A percentile compares a stretch with the other conserved stretches of the same genome.
phyloP scores from a whole-genome alignment of 2,888 invertebrate genomes.

The Catocala nupta region DNA sequence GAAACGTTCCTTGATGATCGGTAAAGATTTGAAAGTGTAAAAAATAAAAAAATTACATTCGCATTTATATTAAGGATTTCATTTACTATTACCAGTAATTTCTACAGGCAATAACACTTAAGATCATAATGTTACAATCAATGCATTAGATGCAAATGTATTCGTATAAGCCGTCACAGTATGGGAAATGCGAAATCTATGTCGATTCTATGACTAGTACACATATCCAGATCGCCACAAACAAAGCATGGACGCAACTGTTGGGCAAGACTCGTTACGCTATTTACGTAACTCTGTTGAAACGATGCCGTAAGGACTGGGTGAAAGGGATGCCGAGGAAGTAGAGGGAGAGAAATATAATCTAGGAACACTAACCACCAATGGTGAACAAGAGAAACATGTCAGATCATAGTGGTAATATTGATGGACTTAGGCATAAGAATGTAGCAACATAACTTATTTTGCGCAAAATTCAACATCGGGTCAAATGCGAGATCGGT shows the following conservation, averaged over 20 bases:
- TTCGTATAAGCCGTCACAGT: background rate
- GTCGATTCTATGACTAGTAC: slow-evolving; percentile 10
- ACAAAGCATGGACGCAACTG: slow-evolving; percentile 32
- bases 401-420: background rate
- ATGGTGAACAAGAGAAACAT: background rate
- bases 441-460: too few relatives aligned
- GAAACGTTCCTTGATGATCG: too few relatives aligned
- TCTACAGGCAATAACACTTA: background rate
- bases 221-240: slow-evolving; percentile 13
- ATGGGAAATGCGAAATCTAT: background rate
- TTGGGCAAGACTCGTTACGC: slow-evolving; percentile 44
- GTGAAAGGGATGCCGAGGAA: slow-evolving; percentile 46
- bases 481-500: too few relatives aligned
- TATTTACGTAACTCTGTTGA: slow-evolving; percentile 44
- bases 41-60: too few relatives aligned
- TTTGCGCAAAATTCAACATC: too few relatives aligned
- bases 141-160: slow-evolving; percentile 1
- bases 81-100: too few relatives aligned
- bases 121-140: background rate
- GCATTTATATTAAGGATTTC: too few relatives aligned
- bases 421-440: too few relatives aligned
- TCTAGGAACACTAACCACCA: background rate
- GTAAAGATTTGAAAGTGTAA: too few relatives aligned
- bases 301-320: slow-evolving; percentile 47
- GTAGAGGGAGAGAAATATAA: background rate